A percentile compares a stretch with the other conserved stretches of the same genome.
Evolutionary conservation across 92 coral and sea anemone species (phyloP).

Genomic region (Parazoanthus darwini): DNA sequence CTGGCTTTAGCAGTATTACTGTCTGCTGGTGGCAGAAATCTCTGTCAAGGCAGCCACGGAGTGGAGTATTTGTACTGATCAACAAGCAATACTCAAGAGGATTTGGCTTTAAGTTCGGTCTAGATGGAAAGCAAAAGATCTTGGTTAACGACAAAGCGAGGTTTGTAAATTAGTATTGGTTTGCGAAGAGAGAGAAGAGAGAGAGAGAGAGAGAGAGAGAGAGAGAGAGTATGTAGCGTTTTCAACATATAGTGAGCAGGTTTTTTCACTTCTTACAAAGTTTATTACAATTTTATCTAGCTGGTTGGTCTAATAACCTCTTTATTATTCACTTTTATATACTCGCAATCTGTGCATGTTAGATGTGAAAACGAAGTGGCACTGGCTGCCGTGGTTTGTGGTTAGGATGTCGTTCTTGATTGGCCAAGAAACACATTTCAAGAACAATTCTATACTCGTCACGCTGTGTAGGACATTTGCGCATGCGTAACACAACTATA

Average conservation of each 20-base stretch:
- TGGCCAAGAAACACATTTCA: no score
- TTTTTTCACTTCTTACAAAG: no score
- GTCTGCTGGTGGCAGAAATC: slow-evolving; percentile 20
- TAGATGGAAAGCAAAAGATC: neutral
- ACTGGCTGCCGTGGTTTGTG: no score
- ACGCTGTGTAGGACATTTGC: no score
- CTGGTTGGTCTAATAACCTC: no score
- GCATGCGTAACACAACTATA: no score
- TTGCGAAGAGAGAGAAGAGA: neutral
- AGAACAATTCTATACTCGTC: no score
- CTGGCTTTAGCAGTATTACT: neutral
- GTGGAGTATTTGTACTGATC: neutral
- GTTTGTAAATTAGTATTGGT: neutral
- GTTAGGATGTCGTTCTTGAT: no score
- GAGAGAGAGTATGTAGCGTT: neutral
- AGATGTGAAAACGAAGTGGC: no score
- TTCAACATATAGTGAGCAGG: neutral
- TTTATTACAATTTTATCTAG: no score
- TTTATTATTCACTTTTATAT: no score
- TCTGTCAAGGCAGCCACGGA: neutral
- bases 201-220: neutral
- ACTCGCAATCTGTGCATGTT: no score
- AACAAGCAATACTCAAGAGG: neutral
- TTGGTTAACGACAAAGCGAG: neutral
- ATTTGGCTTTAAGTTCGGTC: neutral